phyloP scores from a whole-genome alignment of 2,797 vertebrate species.

The Leptatherina wallacei region DNA sequence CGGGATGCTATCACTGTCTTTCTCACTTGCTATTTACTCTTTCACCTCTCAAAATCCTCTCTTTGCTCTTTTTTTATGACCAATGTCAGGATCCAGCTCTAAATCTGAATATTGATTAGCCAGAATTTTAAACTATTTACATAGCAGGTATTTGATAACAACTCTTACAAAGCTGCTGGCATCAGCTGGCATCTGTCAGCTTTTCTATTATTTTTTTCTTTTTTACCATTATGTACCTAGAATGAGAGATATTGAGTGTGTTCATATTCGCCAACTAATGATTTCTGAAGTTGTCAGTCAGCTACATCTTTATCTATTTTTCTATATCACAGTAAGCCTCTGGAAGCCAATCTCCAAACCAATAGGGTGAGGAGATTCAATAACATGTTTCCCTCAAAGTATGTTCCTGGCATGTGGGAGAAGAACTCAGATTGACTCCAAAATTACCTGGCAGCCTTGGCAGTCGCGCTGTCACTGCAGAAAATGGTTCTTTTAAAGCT shows the following conservation, averaged over 20 bases:
- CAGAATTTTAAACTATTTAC: conserved; percentile 39
- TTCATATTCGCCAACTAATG: conserved; percentile 45
- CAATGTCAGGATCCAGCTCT: conserved; percentile 32
- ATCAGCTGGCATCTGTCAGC: conserved; percentile 27
- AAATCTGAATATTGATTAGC: conserved; percentile 28
- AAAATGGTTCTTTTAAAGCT: too few relatives aligned
- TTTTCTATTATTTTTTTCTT: not conserved
- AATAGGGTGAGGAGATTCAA: too few relatives aligned
- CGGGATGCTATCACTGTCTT: conserved; percentile 59
- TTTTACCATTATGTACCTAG: conserved; percentile 41
- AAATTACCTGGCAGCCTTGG: too few relatives aligned
- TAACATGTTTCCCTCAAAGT: too few relatives aligned
- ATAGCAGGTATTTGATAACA: conserved; percentile 36
- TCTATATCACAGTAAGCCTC: too few relatives aligned
- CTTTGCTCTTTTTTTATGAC: conserved; percentile 22
- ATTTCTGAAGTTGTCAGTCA: conserved; percentile 41
- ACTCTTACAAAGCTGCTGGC: conserved; percentile 23
- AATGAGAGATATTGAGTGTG: conserved; percentile 42
- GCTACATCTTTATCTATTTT: conserved; percentile 10
- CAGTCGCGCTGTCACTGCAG: too few relatives aligned
- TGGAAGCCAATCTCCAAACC: too few relatives aligned
- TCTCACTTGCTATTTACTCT: conserved; percentile 24
- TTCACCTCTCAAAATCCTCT: conserved; percentile 28
- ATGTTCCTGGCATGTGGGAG: too few relatives aligned
- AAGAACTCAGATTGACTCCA: too few relatives aligned